Evolutionary conservation across 2,797 vertebrate genomes (phyloP), one percentile per base, ranked within the genome.

Genomic region (Girardinus metallicus): DNA sequence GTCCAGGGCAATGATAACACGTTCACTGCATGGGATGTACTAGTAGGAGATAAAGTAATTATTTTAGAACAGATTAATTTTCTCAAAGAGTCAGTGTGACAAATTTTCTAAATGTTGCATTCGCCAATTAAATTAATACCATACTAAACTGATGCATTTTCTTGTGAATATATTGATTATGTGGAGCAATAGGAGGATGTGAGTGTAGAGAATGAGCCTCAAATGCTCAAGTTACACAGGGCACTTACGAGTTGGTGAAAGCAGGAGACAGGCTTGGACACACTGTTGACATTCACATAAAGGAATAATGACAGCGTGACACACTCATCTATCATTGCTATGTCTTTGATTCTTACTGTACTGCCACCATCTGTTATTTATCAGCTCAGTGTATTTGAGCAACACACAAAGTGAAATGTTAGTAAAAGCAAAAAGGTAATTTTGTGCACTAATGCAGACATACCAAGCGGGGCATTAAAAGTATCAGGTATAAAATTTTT

Each of bases 301-400:
- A 87, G 86, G 85, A 88, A 41, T 23, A 88, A 83, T 83, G 71
- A 85, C 83, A 86, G 86, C 84, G 80, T 87, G 83, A 88, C 91
- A 87, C 87, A 85, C 86, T 92, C 84, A 87, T 94, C 89, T 77
- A 86, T 94, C 88, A 89, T 44, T 77, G 73, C 87, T 85, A 53
- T 34, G 80, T 79, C 84, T 88, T 73, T 81, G 83, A 89, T 84
- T 91, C 76, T 78, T 83, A 89, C 89, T 90, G 85, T 93, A 89
- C 85, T 71, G 81, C 78, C 78, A 62, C 75, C 83, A 92, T 94
- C 87, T 86, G 91, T 93, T 90, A 93, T 92, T 91, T 84, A 92
- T 91, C 85, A 87, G 75, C 78, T 64, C 64, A 66, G 83, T 79
- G 74, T 76, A 82, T 73, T 41, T 64, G 39, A 85, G 76, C 43